Evolutionary conservation across 2,888 invertebrate species (phyloP), one percentile per base, ranked within the genome.

Genomic region (Mylabris sibirica): DNA sequence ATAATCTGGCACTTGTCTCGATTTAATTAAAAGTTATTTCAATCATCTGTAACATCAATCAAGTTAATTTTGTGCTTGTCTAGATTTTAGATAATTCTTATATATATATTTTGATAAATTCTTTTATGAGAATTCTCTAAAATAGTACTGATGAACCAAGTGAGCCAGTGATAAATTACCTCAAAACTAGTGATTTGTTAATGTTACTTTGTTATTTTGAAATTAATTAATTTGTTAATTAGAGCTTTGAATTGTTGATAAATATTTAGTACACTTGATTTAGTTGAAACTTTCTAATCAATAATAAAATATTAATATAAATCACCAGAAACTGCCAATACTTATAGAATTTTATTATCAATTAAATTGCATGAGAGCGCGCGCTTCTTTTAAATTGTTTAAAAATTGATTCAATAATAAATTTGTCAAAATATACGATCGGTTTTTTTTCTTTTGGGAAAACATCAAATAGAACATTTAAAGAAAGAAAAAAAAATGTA

Each of bases 401-500:
- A 57, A 57, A 26, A 63, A 59, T 57, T 59, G 64, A 34, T 64
- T 64, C 59, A 38, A 59, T 17, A 38, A 64, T 59, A 64, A 26
- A 38, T 57, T 30, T 41, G 41, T 62, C 34, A 34, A 44, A 62
- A 62, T 38, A 62, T 38, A 38, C 38, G 30, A 30, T 30, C 30
- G 30, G 8, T 1, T 30, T 30, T 30, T 30, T 30, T 30, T 30
- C 8, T 30, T 8, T 30, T 30, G 30, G 30, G 30, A 41, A 68
- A 14, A 53, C 12, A 38, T 30, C 17, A 0, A 30, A 30, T 3
- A 4, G 5, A 24, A 20, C 3, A 61, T 63, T 69, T 62, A 64
- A 68, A 66, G 69, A 72, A 71, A n/a, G n/a, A n/a, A n/a, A n/a
- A n/a, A n/a, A 57, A 73, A 74, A 66, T 75, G 63, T 76, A 76